Conservation (phyloP, 1,140 invertebrate species). For the Subanguina moxae region DNA sequence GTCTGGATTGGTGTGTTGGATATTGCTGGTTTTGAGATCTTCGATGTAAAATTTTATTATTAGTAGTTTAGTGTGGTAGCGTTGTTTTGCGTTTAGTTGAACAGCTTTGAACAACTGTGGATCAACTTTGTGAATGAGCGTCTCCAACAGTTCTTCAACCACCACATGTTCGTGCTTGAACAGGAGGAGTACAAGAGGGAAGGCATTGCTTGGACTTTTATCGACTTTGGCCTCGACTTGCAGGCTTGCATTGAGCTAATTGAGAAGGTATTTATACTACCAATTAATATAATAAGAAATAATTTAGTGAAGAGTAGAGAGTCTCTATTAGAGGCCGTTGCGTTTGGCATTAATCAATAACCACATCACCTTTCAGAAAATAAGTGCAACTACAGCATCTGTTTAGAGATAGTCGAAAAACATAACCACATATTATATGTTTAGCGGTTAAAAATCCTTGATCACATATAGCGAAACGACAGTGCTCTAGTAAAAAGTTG, state of each 20-base stretch:
- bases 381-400: too few species aligned
- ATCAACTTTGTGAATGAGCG: conserved; percentile 99
- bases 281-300: too few species aligned
- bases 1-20: conserved; percentile 83
- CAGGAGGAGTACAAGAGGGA: conserved; percentile 98
- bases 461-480: too few species aligned
- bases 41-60: conserved; percentile 74
- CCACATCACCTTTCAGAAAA: too few species aligned
- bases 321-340: too few species aligned
- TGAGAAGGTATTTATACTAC: conserved; percentile 99
- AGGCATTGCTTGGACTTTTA: conserved; percentile 96
- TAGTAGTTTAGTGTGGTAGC: neutral
- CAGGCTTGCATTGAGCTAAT: conserved; percentile 96
- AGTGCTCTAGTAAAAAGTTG: too few species aligned
- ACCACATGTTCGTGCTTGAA: conserved; percentile 96
- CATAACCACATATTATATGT: too few species aligned
- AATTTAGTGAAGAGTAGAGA: too few species aligned
- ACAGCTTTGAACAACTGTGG: conserved; percentile 99
- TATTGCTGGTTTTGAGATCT: conserved; percentile 99
- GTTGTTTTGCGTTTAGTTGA: conserved; percentile 71
- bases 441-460: too few species aligned
- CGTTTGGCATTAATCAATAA: neutral
- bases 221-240: conserved; percentile 99
- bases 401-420: too few species aligned
- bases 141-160: conserved; percentile 99